Evolutionary conservation across 2,113 vertebrate genomes (phyloP), one percentile per base, ranked within the genome.

Genomic region (Cacatua alba): DNA sequence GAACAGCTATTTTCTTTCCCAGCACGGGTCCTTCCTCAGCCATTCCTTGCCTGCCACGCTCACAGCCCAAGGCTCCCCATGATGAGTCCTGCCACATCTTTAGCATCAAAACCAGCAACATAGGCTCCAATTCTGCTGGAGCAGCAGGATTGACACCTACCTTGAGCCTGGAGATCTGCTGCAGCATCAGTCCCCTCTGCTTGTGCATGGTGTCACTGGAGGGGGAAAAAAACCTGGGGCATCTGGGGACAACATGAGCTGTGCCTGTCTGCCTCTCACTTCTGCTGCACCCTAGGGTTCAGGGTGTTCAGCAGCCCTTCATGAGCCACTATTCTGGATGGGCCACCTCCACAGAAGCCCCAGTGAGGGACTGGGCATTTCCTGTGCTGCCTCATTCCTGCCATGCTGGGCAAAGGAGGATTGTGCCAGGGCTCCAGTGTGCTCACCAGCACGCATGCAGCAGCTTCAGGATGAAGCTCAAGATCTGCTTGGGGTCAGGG

Each of bases 31-130:
- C 33, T 49, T 63, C 49, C 83, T 74, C 83, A 63, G 55, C 62
- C 29, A 0, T 52, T 51, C 67, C 76, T 51, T 1, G 1, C n/a
- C 87, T 43, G 65, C 67, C 44, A 1, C 1, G 4, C 26, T 29
- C 2, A 0, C 39, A 44, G 51, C n/a, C n/a, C 39, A 55, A 18
- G 67, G 55, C 49, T 83, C 17, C 35, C 71, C 0, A 0, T 3
- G 21, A 25, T 6, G n/a, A 93, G 41, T 51, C 39, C 82, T 48
- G 57, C 4, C 77, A 26, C 78, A 55, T 52, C 35, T 63, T 84
- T 31, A 74, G 20, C 53, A 65, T 25, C 78, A 33, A 85, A 79
- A 44, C 10, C 37, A 81, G 90, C 17, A 14, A 15, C 8, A 0
- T 7, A 2, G 68, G 35, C 68, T 51, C 67, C 3, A 11, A 33